Base-by-base conservation (phyloP, 1,140 invertebrate species). In the Heliconius melpomene region DNA sequence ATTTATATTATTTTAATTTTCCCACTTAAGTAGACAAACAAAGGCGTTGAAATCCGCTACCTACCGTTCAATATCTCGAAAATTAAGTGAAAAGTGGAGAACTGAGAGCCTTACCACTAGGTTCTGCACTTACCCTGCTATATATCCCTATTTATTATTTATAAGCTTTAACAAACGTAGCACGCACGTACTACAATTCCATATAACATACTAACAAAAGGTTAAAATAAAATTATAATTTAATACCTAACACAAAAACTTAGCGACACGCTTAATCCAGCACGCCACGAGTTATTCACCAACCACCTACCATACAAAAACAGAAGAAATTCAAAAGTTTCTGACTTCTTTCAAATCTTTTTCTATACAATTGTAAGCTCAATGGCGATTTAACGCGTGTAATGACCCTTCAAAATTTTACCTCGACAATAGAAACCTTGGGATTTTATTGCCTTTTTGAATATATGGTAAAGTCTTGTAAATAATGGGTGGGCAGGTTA, bases 321-420 rank as follows among this genome's bases (percentile, higher is more conserved):
- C 60, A 26, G 23, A 66, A 26, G 60, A 66, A 66, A 66, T 16
- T 66, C 60, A 66, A 66, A 66, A 66, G 60, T 66, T 46, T 29
- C 26, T 29, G 23, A 66, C 26, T 29, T 66, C 23, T 29, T 66
- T 66, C 23, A 66, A 66, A 66, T 8, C 26, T 26, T 29, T 66
- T 66, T 13, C 23, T 29, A 66, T 66, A 66, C 60, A 66, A 66
- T 66, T 29, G 60, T 26, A 29, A 66, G 3, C 26, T 66, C 60
- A 26, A 66, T 66, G 60, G 60, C 6, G 60, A 66, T 66, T 66
- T 66, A 66, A 66, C 60, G 60, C 60, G 60, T 66, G 60, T 66
- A 66, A 66, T 66, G 60, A 29, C 13, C 60, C 60, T 66, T 26
- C 60, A 66, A 66, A 66, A 66, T 66, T 66, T 66, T 29, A 13